These are phyloP conservation scores for Apis mellifera DNA, from an alignment of 1,140 invertebrate genomes.

Conservation along the genomic window Amel_HAv3.1 CM009941.2:12172001-12172500, in stretches of 20 bases:
- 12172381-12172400: neutral
- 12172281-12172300: constrained; percentile 86
- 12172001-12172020: neutral
- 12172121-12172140: neutral
- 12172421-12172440: constrained; percentile 76
- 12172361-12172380: neutral
- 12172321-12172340: constrained; percentile 78
- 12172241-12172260: constrained; percentile 51
- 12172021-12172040: neutral
- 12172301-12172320: constrained; percentile 86
- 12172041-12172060: constrained; percentile 1
- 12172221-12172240: neutral
- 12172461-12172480: constrained; percentile 69
- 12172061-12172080: neutral
- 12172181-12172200: neutral
- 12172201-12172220: constrained; percentile 8
- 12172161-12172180: neutral
- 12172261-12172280: constrained; percentile 63
- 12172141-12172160: constrained; percentile 2
- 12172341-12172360: constrained; percentile 74
- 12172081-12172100: neutral
- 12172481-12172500: constrained; percentile 65
- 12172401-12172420: neutral
- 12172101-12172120: constrained; percentile 22
- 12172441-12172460: constrained; percentile 70